A percentile compares a stretch with the other conserved stretches of the same genome.
phyloP scores from a whole-genome alignment of 2,113 vertebrate species.

The Rhea americana region DNA sequence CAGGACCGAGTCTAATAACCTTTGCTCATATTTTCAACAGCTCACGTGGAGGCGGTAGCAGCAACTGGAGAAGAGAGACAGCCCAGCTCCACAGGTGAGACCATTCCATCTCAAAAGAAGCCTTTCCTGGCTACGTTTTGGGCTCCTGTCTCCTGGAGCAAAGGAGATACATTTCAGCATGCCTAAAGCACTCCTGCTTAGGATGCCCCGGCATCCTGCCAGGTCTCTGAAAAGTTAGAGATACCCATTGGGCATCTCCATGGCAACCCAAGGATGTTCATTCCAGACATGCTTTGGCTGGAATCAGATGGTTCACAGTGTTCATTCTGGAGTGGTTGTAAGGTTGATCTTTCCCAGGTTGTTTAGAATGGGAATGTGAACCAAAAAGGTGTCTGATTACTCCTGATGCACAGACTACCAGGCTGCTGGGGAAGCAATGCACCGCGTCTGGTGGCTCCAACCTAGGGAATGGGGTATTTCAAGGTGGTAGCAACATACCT shows the following conservation, averaged over 20 bases:
- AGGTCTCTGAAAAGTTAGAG: not conserved
- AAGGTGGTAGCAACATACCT: not conserved
- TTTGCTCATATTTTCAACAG: not conserved
- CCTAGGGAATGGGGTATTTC: not conserved
- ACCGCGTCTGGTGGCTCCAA: accelerated
- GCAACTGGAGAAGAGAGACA: accelerated
- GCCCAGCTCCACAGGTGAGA: conserved; percentile 10
- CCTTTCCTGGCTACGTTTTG: not conserved
- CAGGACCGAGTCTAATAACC: not conserved
- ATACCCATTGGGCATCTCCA: conserved; percentile 13
- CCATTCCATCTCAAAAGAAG: not conserved
- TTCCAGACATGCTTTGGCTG: not conserved
- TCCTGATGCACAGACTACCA: not conserved
- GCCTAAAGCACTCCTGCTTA: not conserved
- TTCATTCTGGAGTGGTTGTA: accelerated
- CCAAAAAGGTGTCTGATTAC: not conserved
- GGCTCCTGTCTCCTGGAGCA: not conserved
- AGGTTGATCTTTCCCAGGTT: not conserved
- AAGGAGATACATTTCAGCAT: not conserved
- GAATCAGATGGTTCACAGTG: not conserved
- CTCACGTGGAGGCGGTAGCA: not conserved
- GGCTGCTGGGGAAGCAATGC: not conserved
- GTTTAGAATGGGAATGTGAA: not conserved
- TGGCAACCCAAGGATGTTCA: not conserved
- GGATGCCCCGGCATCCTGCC: not conserved